phyloP scores from a whole-genome alignment of 1,140 invertebrate genomes.

The Stenopsyche tienmushanensis region DNA sequence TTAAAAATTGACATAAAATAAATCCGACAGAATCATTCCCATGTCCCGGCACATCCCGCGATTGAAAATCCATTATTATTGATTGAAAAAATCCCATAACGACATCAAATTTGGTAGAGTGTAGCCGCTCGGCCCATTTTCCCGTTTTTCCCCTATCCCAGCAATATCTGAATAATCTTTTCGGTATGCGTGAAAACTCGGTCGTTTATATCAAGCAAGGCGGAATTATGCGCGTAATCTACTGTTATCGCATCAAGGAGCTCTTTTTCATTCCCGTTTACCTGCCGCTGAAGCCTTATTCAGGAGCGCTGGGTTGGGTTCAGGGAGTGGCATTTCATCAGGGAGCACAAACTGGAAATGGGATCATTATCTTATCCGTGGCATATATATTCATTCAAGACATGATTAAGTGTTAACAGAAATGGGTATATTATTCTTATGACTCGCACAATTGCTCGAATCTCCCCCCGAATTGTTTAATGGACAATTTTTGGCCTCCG shows the following conservation, averaged over 20 bases:
- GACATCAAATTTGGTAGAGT: conserved; percentile 2
- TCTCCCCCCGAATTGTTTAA: no score
- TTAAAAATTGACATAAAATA: no score
- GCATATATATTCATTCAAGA: conserved; percentile 1
- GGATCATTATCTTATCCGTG: conserved; percentile 12
- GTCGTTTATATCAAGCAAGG: conserved; percentile 23
- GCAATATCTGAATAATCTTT: conserved; percentile 35
- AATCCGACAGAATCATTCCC: neutral
- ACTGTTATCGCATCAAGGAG: conserved; percentile 17
- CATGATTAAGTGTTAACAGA: conserved; percentile 11
- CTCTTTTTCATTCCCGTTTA: conserved; percentile 16
- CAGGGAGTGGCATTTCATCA: neutral
- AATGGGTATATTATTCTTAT: conserved; percentile 9
- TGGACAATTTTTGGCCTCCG: no score
- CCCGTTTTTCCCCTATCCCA: conserved; percentile 10
- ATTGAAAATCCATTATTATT: conserved; percentile 27
- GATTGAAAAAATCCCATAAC: conserved; percentile 28
- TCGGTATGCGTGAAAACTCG: conserved; percentile 25
- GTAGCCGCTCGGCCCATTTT: neutral
- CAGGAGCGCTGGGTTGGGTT: neutral
- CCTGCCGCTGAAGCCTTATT: conserved; percentile 2
- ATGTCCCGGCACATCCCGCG: neutral
- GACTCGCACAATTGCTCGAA: no score
- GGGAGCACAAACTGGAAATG: conserved; percentile 6
- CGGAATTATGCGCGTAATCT: conserved; percentile 28